A percentile compares a stretch with the other conserved stretches of the same genome.
These are phyloP conservation scores for Pemphigus obesinymphae DNA, from an alignment of 1,140 invertebrate species.

Conservation along the genomic window DNA sequence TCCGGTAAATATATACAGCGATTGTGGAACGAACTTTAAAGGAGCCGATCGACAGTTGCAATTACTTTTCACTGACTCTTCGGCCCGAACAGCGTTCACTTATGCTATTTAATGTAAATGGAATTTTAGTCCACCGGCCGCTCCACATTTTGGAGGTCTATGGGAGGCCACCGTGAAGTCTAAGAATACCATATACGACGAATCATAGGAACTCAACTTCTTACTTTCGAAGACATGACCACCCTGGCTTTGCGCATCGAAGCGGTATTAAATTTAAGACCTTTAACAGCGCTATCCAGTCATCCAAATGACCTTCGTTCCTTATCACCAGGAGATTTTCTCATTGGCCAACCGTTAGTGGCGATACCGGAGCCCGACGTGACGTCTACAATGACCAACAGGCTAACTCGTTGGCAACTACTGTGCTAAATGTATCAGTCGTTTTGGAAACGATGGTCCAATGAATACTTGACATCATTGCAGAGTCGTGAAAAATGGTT, in stretches of 20 bases:
- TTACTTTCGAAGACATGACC: conserved; percentile 44
- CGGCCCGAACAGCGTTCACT: background rate
- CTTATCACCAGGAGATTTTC: too few relatives aligned
- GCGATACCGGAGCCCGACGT: too few relatives aligned
- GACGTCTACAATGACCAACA: too few relatives aligned
- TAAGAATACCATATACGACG: conserved; percentile 45
- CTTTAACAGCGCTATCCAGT: too few relatives aligned
- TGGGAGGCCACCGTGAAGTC: conserved; percentile 47
- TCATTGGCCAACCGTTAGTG: too few relatives aligned
- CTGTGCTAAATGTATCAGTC: too few relatives aligned
- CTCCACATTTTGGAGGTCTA: conserved; percentile 38
- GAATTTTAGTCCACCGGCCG: conserved; percentile 21
- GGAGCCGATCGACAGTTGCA: background rate
- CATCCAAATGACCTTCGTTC: too few relatives aligned
- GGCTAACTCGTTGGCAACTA: too few relatives aligned
- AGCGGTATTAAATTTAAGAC: conserved; percentile 45
- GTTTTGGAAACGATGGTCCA: too few relatives aligned
- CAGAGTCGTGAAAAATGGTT: too few relatives aligned
- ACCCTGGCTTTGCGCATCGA: conserved; percentile 45
- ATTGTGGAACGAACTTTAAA: background rate
- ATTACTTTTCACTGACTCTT: background rate
- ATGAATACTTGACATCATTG: too few relatives aligned
- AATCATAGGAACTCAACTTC: conserved; percentile 37
- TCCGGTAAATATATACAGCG: background rate
- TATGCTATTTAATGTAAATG: background rate